A percentile compares a stretch with the other conserved stretches of the same genome.
Conservation (phyloP, 2,888 invertebrate species). For the Caenorhabditis sp. region DNA sequence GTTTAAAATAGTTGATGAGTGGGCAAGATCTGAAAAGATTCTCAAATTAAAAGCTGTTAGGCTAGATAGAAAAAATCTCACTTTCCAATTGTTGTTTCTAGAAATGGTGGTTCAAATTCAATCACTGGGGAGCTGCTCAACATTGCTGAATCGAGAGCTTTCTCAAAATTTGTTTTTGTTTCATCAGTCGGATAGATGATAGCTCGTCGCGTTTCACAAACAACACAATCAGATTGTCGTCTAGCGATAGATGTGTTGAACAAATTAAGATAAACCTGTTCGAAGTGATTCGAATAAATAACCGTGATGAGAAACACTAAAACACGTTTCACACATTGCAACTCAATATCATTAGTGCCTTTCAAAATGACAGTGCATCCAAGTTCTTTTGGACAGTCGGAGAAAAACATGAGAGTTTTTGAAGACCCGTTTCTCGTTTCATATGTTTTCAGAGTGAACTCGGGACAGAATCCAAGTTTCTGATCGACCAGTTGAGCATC, state of each 20-base stretch:
- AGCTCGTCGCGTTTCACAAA: slow-evolving; percentile 47
- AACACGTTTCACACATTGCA: slow-evolving; percentile 64
- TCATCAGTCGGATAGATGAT: slow-evolving; percentile 45
- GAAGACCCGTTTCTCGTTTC: slow-evolving; percentile 64
- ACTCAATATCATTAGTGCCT: slow-evolving; percentile 77
- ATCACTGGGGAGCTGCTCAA: slow-evolving; percentile 87
- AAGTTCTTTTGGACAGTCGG: slow-evolving; percentile 83
- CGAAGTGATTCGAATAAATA: slow-evolving; percentile 89
- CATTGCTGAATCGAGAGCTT: slow-evolving; percentile 50
- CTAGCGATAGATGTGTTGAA: slow-evolving; percentile 55
- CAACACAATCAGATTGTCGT: slow-evolving; percentile 47
- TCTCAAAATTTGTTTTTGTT: slow-evolving; percentile 48
- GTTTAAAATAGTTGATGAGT: slow-evolving; percentile 71
- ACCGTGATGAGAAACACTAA: slow-evolving; percentile 78
- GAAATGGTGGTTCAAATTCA: slow-evolving; percentile 83
- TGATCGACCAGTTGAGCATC: slow-evolving; percentile 68
- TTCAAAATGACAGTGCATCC: slow-evolving; percentile 87
- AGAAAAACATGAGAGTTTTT: slow-evolving; percentile 81
- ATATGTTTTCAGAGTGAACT: slow-evolving; percentile 57
- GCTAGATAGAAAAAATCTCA: slow-evolving; percentile 73
- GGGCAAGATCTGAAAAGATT: slow-evolving; percentile 75
- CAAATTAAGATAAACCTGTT: slow-evolving; percentile 81
- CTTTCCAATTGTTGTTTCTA: slow-evolving; percentile 80
- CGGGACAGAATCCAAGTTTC: slow-evolving; percentile 72
- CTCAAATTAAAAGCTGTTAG: not conserved